Evolutionary conservation across 2,113 vertebrate genomes (phyloP).

Genomic region (Thalassarche chlororhynchos): DNA sequence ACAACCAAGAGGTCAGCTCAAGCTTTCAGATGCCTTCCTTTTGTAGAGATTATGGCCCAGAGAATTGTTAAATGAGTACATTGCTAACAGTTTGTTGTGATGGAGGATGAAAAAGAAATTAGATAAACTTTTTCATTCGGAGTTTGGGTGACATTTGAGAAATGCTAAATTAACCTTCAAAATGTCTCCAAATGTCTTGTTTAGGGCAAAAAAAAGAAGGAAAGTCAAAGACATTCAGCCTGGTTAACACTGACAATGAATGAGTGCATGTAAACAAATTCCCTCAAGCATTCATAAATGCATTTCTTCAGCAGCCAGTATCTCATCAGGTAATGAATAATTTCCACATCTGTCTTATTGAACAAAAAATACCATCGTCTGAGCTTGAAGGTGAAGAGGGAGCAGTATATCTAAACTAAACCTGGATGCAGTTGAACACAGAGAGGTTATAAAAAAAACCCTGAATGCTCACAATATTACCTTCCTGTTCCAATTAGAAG

Average conservation of each 20-base stretch:
- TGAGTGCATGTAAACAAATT: constrained; percentile 8
- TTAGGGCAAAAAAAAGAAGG: neutral
- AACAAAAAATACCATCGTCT: neutral
- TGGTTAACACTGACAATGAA: neutral
- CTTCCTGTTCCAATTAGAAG: neutral
- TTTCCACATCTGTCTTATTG: neutral
- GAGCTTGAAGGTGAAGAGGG: neutral
- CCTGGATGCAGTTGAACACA: neutral
- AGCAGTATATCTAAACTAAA: neutral
- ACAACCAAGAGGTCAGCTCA: neutral
- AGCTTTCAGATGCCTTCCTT: neutral
- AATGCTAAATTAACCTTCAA: constrained; percentile 35
- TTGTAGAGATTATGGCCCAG: neutral
- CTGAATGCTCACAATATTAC: neutral
- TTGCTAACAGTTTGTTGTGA: neutral
- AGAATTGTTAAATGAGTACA: neutral
- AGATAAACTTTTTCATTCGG: neutral
- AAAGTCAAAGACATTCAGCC: neutral
- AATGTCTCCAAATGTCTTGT: constrained; percentile 14
- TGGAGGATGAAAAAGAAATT: neutral
- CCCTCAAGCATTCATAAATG: neutral
- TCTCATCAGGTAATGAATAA: neutral
- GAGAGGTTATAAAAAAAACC: neutral
- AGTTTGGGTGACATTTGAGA: constrained; percentile 21
- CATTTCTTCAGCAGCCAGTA: neutral